Conservation (phyloP, 2,113 vertebrate species). For the Microtus ochrogaster region DNA sequence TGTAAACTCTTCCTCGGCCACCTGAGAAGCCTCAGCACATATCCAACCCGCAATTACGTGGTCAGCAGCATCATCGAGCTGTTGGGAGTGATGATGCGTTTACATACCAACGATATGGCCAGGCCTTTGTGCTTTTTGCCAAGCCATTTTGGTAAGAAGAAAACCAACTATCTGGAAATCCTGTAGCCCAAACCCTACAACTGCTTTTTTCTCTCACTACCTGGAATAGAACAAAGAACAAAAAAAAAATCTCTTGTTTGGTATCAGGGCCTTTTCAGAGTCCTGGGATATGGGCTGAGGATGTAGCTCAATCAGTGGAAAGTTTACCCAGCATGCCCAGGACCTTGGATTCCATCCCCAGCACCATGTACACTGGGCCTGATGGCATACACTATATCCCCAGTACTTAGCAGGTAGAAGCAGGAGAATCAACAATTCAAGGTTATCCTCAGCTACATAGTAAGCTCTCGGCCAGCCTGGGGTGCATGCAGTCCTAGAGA, state of each 20-base stretch:
- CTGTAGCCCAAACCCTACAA: not conserved
- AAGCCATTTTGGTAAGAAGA: not conserved
- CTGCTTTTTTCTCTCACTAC: constrained; percentile 45
- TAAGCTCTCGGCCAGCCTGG: not conserved
- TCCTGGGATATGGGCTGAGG: not conserved
- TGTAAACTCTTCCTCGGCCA: not conserved
- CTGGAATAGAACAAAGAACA: not conserved
- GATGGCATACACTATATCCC: not conserved
- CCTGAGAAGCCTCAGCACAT: not conserved
- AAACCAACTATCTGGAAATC: not conserved
- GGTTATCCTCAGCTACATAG: not conserved
- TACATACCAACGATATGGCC: accelerated
- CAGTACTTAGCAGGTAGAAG: not conserved
- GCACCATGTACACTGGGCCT: not conserved
- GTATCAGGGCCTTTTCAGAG: not conserved
- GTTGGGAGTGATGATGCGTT: not conserved
- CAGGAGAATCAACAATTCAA: not conserved
- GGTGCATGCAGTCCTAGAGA: not conserved
- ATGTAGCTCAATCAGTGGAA: not conserved
- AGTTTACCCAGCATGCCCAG: not conserved
- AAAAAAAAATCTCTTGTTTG: not conserved
- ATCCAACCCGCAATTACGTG: not conserved
- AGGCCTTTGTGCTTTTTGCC: not conserved
- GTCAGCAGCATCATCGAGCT: not conserved
- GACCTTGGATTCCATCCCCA: not conserved